These are phyloP conservation scores for Operophtera brumata DNA, from an alignment of 2,888 invertebrate species.

Conservation along the genomic window DNA sequence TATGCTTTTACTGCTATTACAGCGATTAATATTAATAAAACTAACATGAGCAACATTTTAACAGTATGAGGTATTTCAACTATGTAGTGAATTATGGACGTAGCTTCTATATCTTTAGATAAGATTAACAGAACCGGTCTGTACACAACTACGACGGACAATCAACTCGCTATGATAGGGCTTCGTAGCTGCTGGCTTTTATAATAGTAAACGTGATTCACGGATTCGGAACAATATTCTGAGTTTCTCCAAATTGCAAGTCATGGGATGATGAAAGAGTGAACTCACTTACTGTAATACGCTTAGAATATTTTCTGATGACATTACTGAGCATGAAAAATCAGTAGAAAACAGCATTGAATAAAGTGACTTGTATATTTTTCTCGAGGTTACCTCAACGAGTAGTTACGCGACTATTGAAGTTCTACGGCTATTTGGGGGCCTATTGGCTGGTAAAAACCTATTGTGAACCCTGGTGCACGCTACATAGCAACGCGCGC, in stretches of 20 bases:
- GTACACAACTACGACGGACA: neutral
- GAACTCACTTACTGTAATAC: neutral
- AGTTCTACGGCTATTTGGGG: no score
- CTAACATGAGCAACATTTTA: constrained; percentile 5
- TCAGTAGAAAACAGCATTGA: no score
- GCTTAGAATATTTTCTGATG: no score
- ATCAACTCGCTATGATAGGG: neutral
- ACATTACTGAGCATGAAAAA: no score
- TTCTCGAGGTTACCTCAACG: no score
- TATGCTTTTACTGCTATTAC: constrained; percentile 13
- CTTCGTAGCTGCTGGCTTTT: neutral
- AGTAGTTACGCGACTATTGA: no score
- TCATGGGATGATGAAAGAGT: neutral
- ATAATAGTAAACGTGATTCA: neutral
- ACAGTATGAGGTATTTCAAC: neutral
- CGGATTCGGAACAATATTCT: neutral
- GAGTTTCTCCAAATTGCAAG: neutral
- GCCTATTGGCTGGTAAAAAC: no score
- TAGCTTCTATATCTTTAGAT: neutral
- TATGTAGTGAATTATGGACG: neutral
- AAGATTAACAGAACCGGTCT: neutral
- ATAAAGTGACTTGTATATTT: no score
- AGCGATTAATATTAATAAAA: constrained; percentile 3
- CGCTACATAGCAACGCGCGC: no score
- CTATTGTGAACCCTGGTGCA: no score